Percentiles rank a stretch among this genome's conserved stretches.
These are phyloP conservation scores for Orussus abietinus DNA, from an alignment of 1,140 invertebrate species.

Conservation along the genomic window DNA sequence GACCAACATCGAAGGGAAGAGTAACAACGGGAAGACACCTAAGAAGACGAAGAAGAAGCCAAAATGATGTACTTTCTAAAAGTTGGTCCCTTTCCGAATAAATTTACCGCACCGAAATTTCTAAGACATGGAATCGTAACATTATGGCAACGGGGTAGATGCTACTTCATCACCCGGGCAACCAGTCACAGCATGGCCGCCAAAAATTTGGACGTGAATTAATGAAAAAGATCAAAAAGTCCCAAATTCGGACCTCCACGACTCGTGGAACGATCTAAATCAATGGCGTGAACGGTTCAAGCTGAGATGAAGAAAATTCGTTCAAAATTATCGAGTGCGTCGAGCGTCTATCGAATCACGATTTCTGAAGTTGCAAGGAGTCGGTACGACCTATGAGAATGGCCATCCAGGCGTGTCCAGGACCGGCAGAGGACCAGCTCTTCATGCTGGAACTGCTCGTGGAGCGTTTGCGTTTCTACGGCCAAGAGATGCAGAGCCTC, in stretches of 20 bases:
- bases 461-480: slow-evolving; percentile 18
- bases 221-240: too few species aligned
- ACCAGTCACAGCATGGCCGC: too few species aligned
- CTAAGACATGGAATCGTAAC: too few species aligned
- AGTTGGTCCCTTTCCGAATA: too few species aligned
- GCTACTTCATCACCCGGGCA: too few species aligned
- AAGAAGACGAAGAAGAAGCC: neutral
- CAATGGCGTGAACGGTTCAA: slow-evolving; percentile 23
- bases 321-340: slow-evolving; percentile 4
- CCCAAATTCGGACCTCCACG: too few species aligned
- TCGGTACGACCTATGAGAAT: neutral
- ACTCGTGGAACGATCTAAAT: too few species aligned
- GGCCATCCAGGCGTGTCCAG: neutral
- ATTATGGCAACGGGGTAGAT: too few species aligned
- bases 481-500: slow-evolving; percentile 9
- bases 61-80: too few species aligned
- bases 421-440: slow-evolving; percentile 23
- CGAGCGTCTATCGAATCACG: too few species aligned
- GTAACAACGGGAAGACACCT: slow-evolving; percentile 3
- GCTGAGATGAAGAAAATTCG: slow-evolving; percentile 13
- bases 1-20: neutral
- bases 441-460: slow-evolving; percentile 35
- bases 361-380: neutral
- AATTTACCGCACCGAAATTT: too few species aligned
- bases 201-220: too few species aligned